Percentiles rank a stretch among this genome's conserved stretches.
Evolutionary conservation across 2,797 vertebrate species (phyloP).

Genomic region (Phrynocephalus forsythii): DNA sequence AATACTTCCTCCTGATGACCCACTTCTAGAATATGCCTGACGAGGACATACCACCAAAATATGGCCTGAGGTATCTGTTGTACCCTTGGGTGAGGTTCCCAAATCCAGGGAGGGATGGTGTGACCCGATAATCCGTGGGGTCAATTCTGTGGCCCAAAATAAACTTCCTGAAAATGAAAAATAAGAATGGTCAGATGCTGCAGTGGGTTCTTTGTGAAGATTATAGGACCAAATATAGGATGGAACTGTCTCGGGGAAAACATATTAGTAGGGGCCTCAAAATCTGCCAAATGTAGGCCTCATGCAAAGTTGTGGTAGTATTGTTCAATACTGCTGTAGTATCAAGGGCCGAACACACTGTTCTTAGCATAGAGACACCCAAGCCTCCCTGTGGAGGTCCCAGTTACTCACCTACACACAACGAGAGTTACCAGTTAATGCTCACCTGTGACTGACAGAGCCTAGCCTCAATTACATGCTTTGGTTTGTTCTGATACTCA

Average conservation of each 20-base stretch:
- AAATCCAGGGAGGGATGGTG: slow-evolving; percentile 81
- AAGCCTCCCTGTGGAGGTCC: not conserved
- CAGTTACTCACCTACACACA: not conserved
- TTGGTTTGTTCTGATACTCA: not conserved
- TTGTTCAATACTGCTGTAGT: not conserved
- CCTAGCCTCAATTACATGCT: not conserved
- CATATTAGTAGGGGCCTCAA: not conserved
- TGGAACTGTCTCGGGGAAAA: not conserved
- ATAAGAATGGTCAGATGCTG: accelerated
- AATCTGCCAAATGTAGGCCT: not conserved
- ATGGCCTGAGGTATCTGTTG: slow-evolving; percentile 91
- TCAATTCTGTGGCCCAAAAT: slow-evolving; percentile 45
- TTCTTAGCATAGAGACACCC: not conserved
- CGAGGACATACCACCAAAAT: slow-evolving; percentile 85
- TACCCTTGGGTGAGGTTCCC: slow-evolving; percentile 90
- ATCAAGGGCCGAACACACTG: not conserved
- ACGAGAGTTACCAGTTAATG: not conserved
- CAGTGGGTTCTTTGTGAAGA: not conserved
- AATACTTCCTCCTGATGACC: not conserved
- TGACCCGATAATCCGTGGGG: slow-evolving; percentile 9
- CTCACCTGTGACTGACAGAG: not conserved
- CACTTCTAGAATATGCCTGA: accelerated
- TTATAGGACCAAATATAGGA: not conserved
- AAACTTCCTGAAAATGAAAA: slow-evolving; percentile 65
- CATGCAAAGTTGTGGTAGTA: not conserved